phyloP scores from a whole-genome alignment of 2,113 vertebrate species.

The Irena cyanogastra region DNA sequence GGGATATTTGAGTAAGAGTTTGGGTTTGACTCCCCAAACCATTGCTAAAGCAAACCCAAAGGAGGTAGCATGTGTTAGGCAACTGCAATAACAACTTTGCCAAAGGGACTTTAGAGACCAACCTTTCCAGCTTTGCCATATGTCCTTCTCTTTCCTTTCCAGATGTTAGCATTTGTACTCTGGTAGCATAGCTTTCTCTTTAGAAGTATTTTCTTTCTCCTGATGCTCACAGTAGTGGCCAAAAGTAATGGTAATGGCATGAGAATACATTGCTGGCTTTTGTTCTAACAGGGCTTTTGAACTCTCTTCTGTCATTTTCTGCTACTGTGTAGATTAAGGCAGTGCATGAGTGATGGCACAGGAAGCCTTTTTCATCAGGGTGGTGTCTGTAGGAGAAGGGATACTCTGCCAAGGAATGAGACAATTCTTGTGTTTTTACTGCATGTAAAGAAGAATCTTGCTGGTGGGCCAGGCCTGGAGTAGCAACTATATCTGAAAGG shows the following conservation, averaged over 20 bases:
- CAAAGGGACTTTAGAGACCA: neutral
- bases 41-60: neutral
- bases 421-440: neutral
- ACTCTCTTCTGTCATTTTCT: neutral
- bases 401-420: neutral
- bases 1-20: neutral
- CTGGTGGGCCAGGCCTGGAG: neutral
- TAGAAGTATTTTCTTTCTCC: neutral
- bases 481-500: neutral
- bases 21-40: neutral
- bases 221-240: neutral
- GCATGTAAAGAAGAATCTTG: neutral
- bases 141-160: neutral
- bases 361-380: neutral
- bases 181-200: neutral
- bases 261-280: neutral
- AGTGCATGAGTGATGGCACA: neutral
- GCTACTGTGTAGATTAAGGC: neutral
- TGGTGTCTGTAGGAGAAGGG: neutral
- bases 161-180: neutral
- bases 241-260: neutral
- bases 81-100: neutral
- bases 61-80: neutral
- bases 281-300: neutral
- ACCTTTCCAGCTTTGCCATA: neutral